phyloP scores from a whole-genome alignment of 2,113 vertebrate species.

The Sciurus niger region DNA sequence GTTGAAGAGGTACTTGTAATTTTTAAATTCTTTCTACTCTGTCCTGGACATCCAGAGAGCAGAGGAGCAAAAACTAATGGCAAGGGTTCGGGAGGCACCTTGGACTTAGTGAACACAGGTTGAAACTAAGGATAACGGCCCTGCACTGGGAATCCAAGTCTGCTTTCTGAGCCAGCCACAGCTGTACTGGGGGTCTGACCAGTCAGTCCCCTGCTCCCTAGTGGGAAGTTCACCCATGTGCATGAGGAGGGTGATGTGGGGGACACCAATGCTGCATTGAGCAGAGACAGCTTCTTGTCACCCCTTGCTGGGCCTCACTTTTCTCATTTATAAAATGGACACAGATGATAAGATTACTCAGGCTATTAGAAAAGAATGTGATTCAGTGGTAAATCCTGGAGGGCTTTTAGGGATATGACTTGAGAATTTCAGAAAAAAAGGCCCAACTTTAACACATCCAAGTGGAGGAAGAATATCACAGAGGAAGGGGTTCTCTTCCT shows the following conservation, averaged over 20 bases:
- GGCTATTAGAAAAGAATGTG: not conserved
- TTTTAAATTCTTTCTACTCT: not conserved
- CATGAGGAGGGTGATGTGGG: fast-evolving
- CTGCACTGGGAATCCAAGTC: not conserved
- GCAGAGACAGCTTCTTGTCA: fast-evolving
- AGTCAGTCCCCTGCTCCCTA: too few species aligned
- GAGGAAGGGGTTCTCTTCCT: fast-evolving
- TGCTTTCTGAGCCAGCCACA: fast-evolving
- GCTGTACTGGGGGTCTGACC: fast-evolving
- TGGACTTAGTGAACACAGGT: not conserved
- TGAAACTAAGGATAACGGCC: not conserved
- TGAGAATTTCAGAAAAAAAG: not conserved
- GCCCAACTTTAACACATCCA: not conserved
- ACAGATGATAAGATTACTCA: not conserved
- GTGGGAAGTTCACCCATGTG: fast-evolving
- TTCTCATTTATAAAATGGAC: not conserved
- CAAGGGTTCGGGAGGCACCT: not conserved
- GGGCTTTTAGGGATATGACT: not conserved
- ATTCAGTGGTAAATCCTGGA: not conserved
- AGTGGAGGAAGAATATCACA: not conserved
- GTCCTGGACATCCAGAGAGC: not conserved
- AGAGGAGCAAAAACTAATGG: not conserved
- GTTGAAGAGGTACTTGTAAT: conserved; percentile 88
- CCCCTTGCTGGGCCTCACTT: not conserved
- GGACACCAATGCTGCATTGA: not conserved